Base-by-base conservation (phyloP, 2,888 invertebrate species). In the Volucella bombylans region DNA sequence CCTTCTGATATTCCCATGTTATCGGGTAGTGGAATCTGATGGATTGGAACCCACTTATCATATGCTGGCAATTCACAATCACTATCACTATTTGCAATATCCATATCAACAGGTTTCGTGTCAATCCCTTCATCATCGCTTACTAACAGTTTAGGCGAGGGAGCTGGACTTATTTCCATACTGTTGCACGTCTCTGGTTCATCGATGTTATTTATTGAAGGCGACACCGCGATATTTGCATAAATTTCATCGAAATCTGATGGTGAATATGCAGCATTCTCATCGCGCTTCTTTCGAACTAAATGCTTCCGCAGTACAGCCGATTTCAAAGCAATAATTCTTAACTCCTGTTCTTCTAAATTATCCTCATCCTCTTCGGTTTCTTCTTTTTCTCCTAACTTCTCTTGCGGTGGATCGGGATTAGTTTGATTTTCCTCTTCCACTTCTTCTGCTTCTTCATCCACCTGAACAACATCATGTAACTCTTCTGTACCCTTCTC, bases 281-380 rank as follows among this genome's bases (percentile, higher is more conserved):
- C 91, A 65, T 90, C 90, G 0, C 91, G 89, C 78, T 90, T 91
- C 74, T 92, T 90, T 3, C 92, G 89, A 0, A 89, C 89, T 77
- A 89, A 86, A 79, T 90, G 90, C 62, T 92, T 92, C 57, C 90
- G 90, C 2, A 92, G 73, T 6, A 91, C 88, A 0, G 91, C 92
- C 0, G 92, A 92, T 65, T 92, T 92, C 0, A 92, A 86, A 0
- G 92, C 92, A 65, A 91, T 90, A 1, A 92, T 87, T 55, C 92
- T 90, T n/a, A 92, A 62, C 50, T 90, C 89, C 47, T 89, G 89
- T 67, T 90, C 89, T 14, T 90, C 89, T 47, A 88, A 47, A 52
- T 64, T 65, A 45, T 87, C 69, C 49, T 72, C 52, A 12, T 31
- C 31, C 31, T 6, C 31, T 31, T 31, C 31, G 6, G 31, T 31